A percentile compares a stretch with the other conserved stretches of the same genome.
These are phyloP conservation scores for Neotoma lepida DNA, from an alignment of 2,113 vertebrate genomes.

Conservation along the genomic window DNA sequence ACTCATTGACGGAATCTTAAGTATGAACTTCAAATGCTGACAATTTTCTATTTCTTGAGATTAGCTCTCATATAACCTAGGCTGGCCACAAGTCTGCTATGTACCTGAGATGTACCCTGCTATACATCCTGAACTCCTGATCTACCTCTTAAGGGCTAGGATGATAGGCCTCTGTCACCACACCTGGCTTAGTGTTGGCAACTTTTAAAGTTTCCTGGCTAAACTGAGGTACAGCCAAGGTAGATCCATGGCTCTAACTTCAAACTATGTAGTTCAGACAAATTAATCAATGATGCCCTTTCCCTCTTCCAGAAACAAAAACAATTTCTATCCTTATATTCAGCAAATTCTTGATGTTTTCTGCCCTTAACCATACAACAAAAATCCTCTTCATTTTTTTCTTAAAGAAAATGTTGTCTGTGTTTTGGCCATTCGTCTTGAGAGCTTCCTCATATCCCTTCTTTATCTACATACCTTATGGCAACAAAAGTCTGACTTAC, in stretches of 20 bases:
- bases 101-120: neutral
- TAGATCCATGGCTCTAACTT: neutral
- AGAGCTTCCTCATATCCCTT: neutral
- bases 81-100: no score
- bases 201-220: neutral
- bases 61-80: neutral
- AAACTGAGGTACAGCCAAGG: neutral
- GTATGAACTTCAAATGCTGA: neutral
- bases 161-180: neutral
- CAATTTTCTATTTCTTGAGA: neutral
- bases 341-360: conserved; percentile 12
- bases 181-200: neutral
- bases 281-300: neutral
- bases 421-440: neutral
- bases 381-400: conserved; percentile 26
- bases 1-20: neutral
- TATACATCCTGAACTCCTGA: neutral
- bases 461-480: neutral
- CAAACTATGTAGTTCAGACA: neutral
- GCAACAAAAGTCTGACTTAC: conserved; percentile 35
- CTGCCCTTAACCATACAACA: neutral
- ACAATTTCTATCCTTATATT: neutral
- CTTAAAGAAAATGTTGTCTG: neutral
- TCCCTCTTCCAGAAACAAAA: neutral
- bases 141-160: neutral